Evolutionary conservation across 2,113 vertebrate genomes (phyloP), one percentile per base, ranked within the genome.

Genomic region (Centropristis striata): DNA sequence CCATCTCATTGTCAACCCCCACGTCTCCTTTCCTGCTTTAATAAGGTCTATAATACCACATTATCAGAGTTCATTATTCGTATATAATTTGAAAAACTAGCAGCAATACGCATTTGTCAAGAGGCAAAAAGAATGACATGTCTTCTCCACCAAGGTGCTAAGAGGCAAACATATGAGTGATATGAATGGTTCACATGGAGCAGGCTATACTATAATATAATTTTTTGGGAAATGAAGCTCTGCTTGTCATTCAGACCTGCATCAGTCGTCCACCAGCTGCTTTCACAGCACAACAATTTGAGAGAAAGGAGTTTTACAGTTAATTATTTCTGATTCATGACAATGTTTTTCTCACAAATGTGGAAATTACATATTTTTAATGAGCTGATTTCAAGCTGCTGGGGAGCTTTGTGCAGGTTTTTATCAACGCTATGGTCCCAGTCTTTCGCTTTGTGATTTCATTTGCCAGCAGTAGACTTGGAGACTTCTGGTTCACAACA

Each of bases 11-110:
- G 5, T 27, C 6, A 12, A n/a, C 32, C 12, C 1, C 23, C 27
- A 7, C 36, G 7, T 67, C 74, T 27, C 42, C 25, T 21, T 6
- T 27, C 9, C 49, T 54, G 41, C n/a, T 49, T 71, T 39, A 61
- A 73, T 42, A 60, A 69, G 53, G 54, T 51, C 42, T 18, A 42
- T 75, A 58, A 58, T 54, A 2, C 50, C 55, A 20, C 9, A 2
- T 72, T 49, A 73, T 77, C 61, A 64, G 25, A 51, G 13, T 57
- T 27, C 15, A 36, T 63, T 50, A 72, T 68, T 57, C 5, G 5
- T 59, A n/a, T 66, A 16, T 71, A 11, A 83, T 76, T 83, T 53
- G 21, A 53, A 70, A 67, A 72, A 37, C 49, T 51, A 59, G 37
- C 58, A 75, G 54, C 32, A 41, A 36, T 58, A 25, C 42, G 39